phyloP scores from a whole-genome alignment of 1,140 invertebrate species.

The Leptinotarsa lineolata region DNA sequence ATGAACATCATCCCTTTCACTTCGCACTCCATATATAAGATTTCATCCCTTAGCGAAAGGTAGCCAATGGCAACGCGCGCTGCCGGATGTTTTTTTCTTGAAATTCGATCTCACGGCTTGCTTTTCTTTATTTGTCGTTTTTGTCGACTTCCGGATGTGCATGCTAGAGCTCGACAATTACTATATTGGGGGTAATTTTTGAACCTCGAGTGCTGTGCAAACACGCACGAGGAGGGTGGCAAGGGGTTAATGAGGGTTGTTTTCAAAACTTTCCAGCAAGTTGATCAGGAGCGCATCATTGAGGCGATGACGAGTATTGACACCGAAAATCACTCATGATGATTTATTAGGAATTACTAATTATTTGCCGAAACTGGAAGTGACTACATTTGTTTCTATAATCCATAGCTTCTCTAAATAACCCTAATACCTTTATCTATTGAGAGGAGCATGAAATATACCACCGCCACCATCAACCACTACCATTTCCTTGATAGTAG shows the following conservation, averaged over 20 bases:
- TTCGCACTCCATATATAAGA: slow-evolving; percentile 42
- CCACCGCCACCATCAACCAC: too few species aligned
- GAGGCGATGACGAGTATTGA: too few species aligned
- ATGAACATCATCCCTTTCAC: slow-evolving; percentile 46
- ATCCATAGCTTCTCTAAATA: too few species aligned
- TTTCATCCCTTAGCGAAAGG: slow-evolving; percentile 42
- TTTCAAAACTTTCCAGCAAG: not conserved
- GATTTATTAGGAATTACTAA: too few species aligned
- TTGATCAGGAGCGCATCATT: slow-evolving; percentile 3
- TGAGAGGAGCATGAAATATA: too few species aligned
- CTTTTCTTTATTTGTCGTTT: slow-evolving; percentile 40
- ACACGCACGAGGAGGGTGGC: not conserved
- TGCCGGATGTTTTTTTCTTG: slow-evolving; percentile 36
- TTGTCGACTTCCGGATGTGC: slow-evolving; percentile 34
- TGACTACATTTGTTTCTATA: too few species aligned
- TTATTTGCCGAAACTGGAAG: too few species aligned
- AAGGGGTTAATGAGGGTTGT: slow-evolving; percentile 8
- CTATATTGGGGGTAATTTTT: slow-evolving; percentile 26
- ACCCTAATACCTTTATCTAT: too few species aligned
- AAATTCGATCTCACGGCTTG: slow-evolving; percentile 38
- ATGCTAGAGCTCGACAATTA: slow-evolving; percentile 28
- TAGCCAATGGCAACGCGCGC: slow-evolving; percentile 42
- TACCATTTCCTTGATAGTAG: too few species aligned
- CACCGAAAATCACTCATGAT: too few species aligned
- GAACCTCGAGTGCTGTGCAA: slow-evolving; percentile 12